A percentile compares a stretch with the other conserved stretches of the same genome.
phyloP scores from a whole-genome alignment of 1,140 invertebrate genomes.

The Drosophila equinoxialis region DNA sequence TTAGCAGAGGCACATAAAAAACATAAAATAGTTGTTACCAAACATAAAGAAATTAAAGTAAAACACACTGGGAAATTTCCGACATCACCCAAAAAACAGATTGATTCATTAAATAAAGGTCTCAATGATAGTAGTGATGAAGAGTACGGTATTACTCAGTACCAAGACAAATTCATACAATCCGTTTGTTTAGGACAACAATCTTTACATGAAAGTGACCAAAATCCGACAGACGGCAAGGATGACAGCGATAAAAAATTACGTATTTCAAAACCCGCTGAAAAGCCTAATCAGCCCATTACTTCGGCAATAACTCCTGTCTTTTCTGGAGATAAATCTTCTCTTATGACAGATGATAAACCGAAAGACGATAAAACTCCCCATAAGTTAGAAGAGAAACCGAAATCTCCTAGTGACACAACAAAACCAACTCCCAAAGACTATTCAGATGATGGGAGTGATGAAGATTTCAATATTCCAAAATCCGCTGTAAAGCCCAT shows the following conservation, averaged over 20 bases:
- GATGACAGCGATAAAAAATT: no score
- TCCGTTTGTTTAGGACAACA: no score
- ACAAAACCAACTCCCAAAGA: background rate
- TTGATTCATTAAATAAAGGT: no score
- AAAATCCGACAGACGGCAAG: no score
- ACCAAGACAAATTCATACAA: background rate
- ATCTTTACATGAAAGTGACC: no score
- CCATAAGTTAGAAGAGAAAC: constrained; percentile 4
- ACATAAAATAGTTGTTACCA: background rate
- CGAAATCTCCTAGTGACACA: constrained; percentile 9
- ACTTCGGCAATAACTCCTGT: background rate
- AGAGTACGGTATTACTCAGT: background rate
- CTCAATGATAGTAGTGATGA: background rate
- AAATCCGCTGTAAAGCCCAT: background rate
- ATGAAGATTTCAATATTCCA: no score
- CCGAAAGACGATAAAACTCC: no score
- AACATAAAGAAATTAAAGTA: background rate
- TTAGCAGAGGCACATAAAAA: constrained; percentile 20
- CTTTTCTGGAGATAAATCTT: background rate
- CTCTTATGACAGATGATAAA: background rate
- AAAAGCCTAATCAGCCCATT: no score
- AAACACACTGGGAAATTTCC: background rate
- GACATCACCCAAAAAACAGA: background rate
- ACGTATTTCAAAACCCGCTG: no score
- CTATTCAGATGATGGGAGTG: background rate